Percentiles rank a stretch among this genome's conserved stretches.
Evolutionary conservation across 2,797 vertebrate genomes (phyloP).

Genomic region (Zalophus californianus): DNA sequence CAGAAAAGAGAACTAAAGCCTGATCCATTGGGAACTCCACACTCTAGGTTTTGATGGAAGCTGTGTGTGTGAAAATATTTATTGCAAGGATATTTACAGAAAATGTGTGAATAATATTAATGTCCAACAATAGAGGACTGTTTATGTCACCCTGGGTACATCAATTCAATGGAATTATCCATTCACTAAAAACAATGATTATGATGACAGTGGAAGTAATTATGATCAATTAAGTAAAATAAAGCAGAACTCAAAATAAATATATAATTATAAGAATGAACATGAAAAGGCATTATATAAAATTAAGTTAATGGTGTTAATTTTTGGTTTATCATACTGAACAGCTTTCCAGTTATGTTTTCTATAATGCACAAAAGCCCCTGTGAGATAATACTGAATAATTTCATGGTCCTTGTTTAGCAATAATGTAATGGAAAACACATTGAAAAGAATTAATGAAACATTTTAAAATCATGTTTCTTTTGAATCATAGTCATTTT

Average conservation of each 20-base stretch:
- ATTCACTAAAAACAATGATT: not conserved
- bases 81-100: not conserved
- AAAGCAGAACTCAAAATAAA: not conserved
- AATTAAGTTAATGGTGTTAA: constrained; percentile 1
- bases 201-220: not conserved
- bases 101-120: not conserved
- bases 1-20: not conserved
- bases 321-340: not conserved
- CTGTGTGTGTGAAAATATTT: not conserved
- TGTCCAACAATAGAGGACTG: not conserved
- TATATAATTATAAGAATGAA: not conserved
- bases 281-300: not conserved
- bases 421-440: constrained; percentile 29
- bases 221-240: not conserved
- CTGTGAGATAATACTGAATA: not conserved
- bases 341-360: not conserved
- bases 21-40: not conserved
- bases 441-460: constrained; percentile 44
- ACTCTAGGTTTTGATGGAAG: not conserved
- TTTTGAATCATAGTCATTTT: not conserved
- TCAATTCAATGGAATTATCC: not conserved
- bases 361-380: not conserved
- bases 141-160: not conserved
- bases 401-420: constrained; percentile 46
- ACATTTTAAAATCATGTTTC: constrained; percentile 4